Percentiles rank a stretch among this genome's conserved stretches.
These are phyloP conservation scores for Acanthurus tractus DNA, from an alignment of 2,797 vertebrate genomes.

Conservation along the genomic window DNA sequence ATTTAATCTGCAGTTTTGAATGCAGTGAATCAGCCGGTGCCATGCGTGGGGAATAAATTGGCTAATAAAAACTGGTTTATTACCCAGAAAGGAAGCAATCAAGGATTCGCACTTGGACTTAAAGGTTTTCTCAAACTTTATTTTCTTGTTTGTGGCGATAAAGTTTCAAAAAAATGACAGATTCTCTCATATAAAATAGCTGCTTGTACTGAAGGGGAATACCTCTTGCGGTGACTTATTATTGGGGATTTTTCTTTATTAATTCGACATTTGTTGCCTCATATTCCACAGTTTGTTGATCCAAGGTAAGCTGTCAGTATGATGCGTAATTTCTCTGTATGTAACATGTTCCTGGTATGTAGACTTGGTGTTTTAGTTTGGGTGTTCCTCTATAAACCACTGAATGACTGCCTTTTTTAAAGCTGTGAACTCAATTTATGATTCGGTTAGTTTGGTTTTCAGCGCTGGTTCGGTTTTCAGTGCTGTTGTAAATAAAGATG, in stretches of 20 bases:
- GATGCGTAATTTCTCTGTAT: no score
- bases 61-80: conserved; percentile 52
- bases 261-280: background rate
- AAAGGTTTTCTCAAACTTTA: conserved; percentile 19
- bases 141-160: conserved; percentile 3
- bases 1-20: conserved; percentile 19
- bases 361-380: background rate
- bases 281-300: background rate
- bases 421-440: background rate
- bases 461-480: background rate
- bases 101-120: conserved; percentile 43
- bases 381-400: background rate
- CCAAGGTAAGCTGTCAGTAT: background rate
- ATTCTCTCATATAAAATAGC: background rate
- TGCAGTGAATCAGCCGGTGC: conserved; percentile 15
- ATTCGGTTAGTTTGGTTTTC: background rate
- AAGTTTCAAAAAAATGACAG: background rate
- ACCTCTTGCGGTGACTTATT: background rate
- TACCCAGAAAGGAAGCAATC: conserved; percentile 40
- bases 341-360: background rate
- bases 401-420: background rate
- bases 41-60: conserved; percentile 14
- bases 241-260: background rate
- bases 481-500: background rate
- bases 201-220: conserved; percentile 2